These are phyloP conservation scores for Tokudaia tokunoshimensis DNA, from an alignment of 2,797 vertebrate species.

Conservation along the genomic window DNA sequence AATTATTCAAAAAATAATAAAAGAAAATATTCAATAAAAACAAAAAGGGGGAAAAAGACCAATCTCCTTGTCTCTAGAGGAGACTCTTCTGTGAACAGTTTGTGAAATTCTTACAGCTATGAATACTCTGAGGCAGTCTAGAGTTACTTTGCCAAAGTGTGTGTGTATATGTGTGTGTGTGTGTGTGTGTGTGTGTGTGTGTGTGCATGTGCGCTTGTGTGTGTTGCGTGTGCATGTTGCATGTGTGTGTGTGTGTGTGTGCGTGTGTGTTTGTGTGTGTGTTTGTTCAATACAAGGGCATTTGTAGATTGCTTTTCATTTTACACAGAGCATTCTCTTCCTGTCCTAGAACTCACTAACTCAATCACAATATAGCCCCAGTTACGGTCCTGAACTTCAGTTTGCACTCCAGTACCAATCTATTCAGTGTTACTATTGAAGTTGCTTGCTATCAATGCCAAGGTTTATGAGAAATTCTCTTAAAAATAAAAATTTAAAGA, in stretches of 20 bases:
- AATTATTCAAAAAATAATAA: too few species aligned
- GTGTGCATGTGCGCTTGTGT: too few species aligned
- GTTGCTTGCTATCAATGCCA: rapidly evolving
- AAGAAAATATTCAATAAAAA: too few species aligned
- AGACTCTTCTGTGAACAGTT: neutral
- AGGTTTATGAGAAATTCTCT: neutral
- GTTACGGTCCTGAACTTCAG: neutral
- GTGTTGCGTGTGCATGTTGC: too few species aligned
- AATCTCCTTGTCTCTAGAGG: too few species aligned
- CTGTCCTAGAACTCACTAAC: neutral
- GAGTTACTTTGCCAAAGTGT: neutral
- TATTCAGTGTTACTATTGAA: too few species aligned
- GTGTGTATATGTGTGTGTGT: neutral
- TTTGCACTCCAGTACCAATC: neutral
- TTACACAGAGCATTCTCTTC: neutral
- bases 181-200: too few species aligned
- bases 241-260: too few species aligned
- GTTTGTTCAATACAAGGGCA: too few species aligned
- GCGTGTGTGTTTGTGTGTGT: too few species aligned
- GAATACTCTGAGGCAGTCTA: neutral
- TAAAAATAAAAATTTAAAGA: neutral
- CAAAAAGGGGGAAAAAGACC: too few species aligned
- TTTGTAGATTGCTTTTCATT: neutral
- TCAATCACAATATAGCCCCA: neutral
- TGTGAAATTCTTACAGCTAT: neutral